Evolutionary conservation across 2,888 invertebrate genomes (phyloP).

Genomic region (Temnothorax ravouxi): DNA sequence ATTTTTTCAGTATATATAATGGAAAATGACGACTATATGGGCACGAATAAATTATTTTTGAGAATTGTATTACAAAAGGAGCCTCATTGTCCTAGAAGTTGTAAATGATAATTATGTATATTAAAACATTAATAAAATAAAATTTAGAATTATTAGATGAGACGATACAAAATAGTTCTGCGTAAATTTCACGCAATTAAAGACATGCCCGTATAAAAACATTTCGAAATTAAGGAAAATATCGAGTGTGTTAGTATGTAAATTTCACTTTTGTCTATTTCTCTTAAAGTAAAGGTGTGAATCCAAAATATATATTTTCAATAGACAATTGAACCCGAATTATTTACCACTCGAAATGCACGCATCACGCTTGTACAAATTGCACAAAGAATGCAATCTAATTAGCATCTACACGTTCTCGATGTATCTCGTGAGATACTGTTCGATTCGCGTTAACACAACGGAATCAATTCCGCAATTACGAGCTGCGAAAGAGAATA

Average conservation of each 20-base stretch:
- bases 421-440: not conserved
- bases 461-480: conserved; percentile 21
- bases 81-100: not conserved
- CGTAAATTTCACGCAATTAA: not conserved
- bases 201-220: not conserved
- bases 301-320: not conserved
- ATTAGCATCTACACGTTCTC: conserved; percentile 20
- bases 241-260: not conserved
- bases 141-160: not conserved
- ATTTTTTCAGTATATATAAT: not conserved
- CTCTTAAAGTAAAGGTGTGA: not conserved
- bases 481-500: conserved; percentile 62
- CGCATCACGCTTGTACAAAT: conserved; percentile 1
- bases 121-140: not conserved
- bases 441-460: conserved; percentile 16
- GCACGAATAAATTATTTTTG: not conserved
- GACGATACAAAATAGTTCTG: not conserved
- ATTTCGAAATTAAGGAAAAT: not conserved
- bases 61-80: not conserved
- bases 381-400: not conserved
- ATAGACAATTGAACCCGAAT: not conserved
- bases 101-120: not conserved
- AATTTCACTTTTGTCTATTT: not conserved
- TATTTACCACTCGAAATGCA: conserved; percentile 1
- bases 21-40: not conserved